phyloP scores from a whole-genome alignment of 1,140 invertebrate genomes.

The Whitmania pigra region DNA sequence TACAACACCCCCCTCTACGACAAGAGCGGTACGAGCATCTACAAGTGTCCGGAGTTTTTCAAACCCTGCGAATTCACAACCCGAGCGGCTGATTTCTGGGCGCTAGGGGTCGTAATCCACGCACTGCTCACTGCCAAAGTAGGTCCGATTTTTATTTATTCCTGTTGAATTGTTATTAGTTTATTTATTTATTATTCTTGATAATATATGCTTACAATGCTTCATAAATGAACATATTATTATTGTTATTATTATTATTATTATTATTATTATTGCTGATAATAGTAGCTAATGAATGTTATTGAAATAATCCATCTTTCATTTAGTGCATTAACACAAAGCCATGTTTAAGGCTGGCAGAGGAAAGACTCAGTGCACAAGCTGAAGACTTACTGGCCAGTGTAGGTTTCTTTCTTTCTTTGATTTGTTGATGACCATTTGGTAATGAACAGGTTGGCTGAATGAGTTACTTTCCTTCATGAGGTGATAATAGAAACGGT shows the following conservation, averaged over 20 bases:
- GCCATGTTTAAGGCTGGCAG: constrained; percentile 6
- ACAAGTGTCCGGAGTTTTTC: constrained; percentile 1
- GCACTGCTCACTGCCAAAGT: constrained; percentile 10
- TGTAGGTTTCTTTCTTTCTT: neutral
- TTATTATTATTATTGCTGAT: neutral
- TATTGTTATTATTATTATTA: no score
- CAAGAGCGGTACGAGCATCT: neutral
- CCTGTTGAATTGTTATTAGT: neutral
- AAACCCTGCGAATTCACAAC: neutral
- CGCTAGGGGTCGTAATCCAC: neutral
- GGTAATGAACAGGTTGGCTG: no score
- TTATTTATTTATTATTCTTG: neutral
- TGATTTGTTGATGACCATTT: no score
- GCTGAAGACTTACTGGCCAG: neutral
- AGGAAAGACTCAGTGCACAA: neutral
- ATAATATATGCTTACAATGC: no score
- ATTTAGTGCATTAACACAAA: constrained; percentile 10
- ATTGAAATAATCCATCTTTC: neutral
- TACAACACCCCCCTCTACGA: constrained; percentile 8
- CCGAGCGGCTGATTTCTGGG: neutral
- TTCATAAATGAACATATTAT: no score
- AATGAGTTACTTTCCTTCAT: no score
- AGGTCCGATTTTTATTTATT: constrained; percentile 1
- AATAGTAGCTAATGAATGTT: no score
- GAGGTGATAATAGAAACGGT: no score